Conservation (phyloP, 1,140 invertebrate genomes). For the Drosophila equinoxialis region DNA sequence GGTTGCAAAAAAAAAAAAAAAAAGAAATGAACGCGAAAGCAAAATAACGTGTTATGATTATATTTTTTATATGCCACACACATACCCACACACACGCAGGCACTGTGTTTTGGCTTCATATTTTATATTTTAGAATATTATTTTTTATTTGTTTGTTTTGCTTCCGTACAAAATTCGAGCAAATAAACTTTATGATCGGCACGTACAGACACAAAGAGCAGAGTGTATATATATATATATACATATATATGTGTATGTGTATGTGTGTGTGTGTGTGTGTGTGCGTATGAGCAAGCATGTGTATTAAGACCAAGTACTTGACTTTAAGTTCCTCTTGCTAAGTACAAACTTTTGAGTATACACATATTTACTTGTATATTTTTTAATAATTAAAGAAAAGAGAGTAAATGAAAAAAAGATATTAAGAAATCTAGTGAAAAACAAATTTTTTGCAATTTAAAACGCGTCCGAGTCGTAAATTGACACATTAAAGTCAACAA, state of each 20-base stretch:
- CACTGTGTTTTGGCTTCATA: constrained; percentile 41
- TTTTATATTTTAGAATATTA: constrained; percentile 76
- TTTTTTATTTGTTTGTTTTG: constrained; percentile 75
- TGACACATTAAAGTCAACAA: too few species aligned
- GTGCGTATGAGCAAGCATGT: constrained; percentile 12
- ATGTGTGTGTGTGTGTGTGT: constrained; percentile 16
- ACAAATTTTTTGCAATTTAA: too few species aligned
- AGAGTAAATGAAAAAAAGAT: too few species aligned
- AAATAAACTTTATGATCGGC: constrained; percentile 78
- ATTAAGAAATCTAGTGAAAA: too few species aligned
- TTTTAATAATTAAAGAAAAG: neutral
- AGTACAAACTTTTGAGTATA: constrained; percentile 2
- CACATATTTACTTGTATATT: neutral
- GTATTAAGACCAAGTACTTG: constrained; percentile 27
- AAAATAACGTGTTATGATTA: constrained; percentile 70
- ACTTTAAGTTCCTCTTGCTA: constrained; percentile 25
- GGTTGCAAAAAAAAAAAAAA: constrained; percentile 21
- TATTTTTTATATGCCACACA: constrained; percentile 69
- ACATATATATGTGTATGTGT: neutral
- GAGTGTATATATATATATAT: too few species aligned
- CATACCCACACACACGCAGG: constrained; percentile 4
- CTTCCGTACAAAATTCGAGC: constrained; percentile 43
- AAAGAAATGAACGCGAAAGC: constrained; percentile 14
- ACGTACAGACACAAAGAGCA: constrained; percentile 49
- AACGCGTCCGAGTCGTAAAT: too few species aligned